Percentiles rank a stretch among this genome's conserved stretches.
Conservation (phyloP, 2,113 vertebrate species). For the Gracilinanus agilis region DNA sequence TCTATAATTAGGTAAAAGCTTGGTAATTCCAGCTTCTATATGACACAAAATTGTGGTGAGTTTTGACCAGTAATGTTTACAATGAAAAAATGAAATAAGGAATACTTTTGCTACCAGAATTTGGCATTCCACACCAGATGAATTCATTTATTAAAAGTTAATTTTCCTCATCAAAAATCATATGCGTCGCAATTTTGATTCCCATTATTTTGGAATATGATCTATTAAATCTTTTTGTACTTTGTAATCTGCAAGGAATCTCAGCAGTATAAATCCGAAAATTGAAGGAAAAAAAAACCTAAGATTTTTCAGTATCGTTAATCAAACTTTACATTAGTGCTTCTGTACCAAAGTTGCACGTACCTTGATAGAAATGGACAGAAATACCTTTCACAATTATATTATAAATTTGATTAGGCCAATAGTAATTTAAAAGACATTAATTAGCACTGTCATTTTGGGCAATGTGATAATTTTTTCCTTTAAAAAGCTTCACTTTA, state of each 20-base stretch:
- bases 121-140: neutral
- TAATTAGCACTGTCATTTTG: slow-evolving; percentile 52
- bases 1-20: neutral
- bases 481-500: slow-evolving; percentile 38
- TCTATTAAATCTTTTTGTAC: slow-evolving; percentile 9
- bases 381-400: slow-evolving; percentile 37
- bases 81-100: neutral
- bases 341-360: neutral
- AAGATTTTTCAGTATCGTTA: neutral
- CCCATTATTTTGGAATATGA: neutral
- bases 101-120: too few relatives aligned
- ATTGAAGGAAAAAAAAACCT: neutral
- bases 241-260: slow-evolving; percentile 10
- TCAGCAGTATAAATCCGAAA: neutral
- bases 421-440: slow-evolving; percentile 41
- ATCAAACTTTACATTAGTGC: slow-evolving; percentile 5
- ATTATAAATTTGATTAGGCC: slow-evolving; percentile 27
- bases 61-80: neutral
- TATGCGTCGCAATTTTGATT: neutral
- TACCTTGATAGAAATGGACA: neutral
- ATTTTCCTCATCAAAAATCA: neutral
- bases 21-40: neutral
- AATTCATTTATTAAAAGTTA: neutral
- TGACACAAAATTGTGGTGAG: neutral
- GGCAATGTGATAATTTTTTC: slow-evolving; percentile 48